Conservation (phyloP, 2,888 invertebrate species). For the Drosophila anomalata region DNA sequence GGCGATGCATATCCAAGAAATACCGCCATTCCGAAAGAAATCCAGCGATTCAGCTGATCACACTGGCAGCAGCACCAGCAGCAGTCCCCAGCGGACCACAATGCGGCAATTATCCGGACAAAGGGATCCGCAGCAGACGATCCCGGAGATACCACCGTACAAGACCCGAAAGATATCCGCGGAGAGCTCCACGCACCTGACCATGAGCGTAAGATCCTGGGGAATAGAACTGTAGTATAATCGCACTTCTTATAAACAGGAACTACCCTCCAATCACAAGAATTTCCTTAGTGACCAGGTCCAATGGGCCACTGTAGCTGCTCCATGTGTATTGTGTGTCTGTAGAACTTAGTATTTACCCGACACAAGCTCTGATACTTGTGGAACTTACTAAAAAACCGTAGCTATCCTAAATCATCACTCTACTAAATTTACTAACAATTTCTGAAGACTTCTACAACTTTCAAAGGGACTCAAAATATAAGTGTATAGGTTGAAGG, state of each 20-base stretch:
- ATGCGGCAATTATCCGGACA: slow-evolving; percentile 54
- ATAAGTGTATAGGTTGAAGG: too few relatives aligned
- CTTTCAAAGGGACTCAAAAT: background rate
- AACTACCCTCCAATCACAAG: slow-evolving; percentile 1
- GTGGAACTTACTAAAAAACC: slow-evolving; percentile 1
- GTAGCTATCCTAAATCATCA: background rate
- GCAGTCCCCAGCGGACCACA: slow-evolving; percentile 80
- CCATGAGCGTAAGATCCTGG: slow-evolving; percentile 81
- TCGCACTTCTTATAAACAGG: slow-evolving; percentile 9
- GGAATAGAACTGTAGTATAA: background rate
- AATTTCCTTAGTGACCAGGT: slow-evolving; percentile 26
- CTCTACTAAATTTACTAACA: background rate
- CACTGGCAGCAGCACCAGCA: slow-evolving; percentile 79
- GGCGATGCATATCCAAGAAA: slow-evolving; percentile 84
- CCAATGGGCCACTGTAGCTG: slow-evolving; percentile 33
- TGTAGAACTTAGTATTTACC: slow-evolving; percentile 27
- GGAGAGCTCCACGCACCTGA: slow-evolving; percentile 84
- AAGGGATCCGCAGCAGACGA: slow-evolving; percentile 75
- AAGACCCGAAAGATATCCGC: slow-evolving; percentile 85
- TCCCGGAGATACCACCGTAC: slow-evolving; percentile 85
- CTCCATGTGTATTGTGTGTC: slow-evolving; percentile 29
- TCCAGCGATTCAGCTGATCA: slow-evolving; percentile 81
- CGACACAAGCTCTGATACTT: slow-evolving; percentile 14
- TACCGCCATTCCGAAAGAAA: slow-evolving; percentile 84
- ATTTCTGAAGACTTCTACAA: background rate